Conservation (phyloP, 2,888 invertebrate species). For the Polyploca ridens region DNA sequence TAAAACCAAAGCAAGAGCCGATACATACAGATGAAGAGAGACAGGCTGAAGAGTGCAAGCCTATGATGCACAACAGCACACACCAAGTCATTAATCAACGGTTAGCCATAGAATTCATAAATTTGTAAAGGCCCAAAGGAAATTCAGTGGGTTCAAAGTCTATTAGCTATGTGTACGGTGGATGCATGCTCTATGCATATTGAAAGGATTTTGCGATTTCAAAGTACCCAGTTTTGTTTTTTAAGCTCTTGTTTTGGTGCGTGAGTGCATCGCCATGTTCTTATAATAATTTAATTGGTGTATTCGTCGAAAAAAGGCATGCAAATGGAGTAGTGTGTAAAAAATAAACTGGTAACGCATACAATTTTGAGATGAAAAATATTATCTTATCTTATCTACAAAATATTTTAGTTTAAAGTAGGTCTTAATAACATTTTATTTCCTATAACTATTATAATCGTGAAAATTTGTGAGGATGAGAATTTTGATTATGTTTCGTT, state of each 20-base stretch:
- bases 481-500: too few species aligned
- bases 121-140: slow-evolving; percentile 3
- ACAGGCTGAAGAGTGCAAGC: background rate
- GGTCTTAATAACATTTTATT: too few species aligned
- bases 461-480: too few species aligned
- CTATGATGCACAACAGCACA: background rate
- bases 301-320: background rate
- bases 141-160: background rate
- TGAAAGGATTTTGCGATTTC: background rate
- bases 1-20: background rate
- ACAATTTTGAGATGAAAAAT: too few species aligned
- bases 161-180: background rate
- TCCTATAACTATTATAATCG: too few species aligned
- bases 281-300: background rate
- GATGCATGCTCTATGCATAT: background rate
- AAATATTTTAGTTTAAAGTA: too few species aligned
- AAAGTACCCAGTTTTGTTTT: background rate
- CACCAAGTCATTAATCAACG: slow-evolving; percentile 1
- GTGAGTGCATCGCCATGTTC: background rate
- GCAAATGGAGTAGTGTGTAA: too few species aligned
- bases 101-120: slow-evolving; percentile 7
- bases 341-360: too few species aligned
- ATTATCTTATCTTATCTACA: too few species aligned
- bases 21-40: background rate
- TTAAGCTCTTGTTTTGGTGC: background rate